A percentile compares a stretch with the other conserved stretches of the same genome.
Conservation (phyloP, 2,888 invertebrate genomes). For the Trissolcus brochymenae region DNA sequence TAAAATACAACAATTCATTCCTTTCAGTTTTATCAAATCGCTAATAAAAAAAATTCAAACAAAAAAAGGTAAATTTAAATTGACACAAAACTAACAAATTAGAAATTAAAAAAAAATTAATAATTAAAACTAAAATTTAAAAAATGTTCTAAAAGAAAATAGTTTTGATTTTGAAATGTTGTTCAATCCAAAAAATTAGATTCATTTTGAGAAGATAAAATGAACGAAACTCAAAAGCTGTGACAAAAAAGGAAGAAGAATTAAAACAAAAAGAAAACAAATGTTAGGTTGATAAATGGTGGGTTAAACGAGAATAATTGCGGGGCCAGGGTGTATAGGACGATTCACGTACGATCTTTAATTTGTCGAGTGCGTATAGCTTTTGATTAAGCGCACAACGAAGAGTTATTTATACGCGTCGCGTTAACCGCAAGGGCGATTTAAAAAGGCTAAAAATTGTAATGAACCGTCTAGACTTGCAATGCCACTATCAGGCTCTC, state of each 20-base stretch:
- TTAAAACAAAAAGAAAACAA: conserved; percentile 4
- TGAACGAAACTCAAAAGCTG: not conserved
- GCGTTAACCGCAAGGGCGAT: conserved; percentile 60
- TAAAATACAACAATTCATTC: too few relatives aligned
- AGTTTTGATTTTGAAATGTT: too few relatives aligned
- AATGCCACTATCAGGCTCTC: conserved; percentile 73
- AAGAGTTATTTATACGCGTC: conserved; percentile 56
- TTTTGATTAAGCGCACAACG: conserved; percentile 50
- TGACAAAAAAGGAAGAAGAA: not conserved
- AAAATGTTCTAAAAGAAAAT: too few relatives aligned
- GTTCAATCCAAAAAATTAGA: too few relatives aligned
- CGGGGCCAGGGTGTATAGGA: conserved; percentile 29
- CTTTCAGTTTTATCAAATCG: too few relatives aligned
- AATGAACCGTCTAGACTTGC: conserved; percentile 74
- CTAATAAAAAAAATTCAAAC: too few relatives aligned
- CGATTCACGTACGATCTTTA: conserved; percentile 49
- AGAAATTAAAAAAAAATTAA: too few relatives aligned
- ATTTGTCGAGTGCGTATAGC: conserved; percentile 51
- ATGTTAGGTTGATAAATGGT: not conserved
- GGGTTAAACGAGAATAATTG: conserved; percentile 24
- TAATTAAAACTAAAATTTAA: too few relatives aligned
- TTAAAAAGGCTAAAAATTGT: conserved; percentile 70
- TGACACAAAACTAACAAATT: too few relatives aligned
- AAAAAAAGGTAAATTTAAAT: too few relatives aligned
- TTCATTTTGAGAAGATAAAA: not conserved